Conservation (phyloP, 2,888 invertebrate genomes). For the Melieria omissa region DNA sequence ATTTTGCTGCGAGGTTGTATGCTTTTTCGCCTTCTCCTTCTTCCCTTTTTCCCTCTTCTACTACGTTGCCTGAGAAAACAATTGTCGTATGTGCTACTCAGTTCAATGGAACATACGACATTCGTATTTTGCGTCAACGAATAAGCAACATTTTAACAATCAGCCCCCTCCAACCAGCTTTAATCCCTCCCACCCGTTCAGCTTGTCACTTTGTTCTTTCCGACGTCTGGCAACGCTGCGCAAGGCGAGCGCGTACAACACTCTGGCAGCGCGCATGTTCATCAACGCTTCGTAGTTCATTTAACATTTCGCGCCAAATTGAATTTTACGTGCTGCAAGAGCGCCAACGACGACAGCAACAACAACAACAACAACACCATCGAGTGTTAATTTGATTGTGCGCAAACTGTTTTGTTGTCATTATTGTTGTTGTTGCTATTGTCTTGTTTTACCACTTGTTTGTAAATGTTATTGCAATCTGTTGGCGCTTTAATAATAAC, state of each 20-base stretch:
- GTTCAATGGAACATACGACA: no score
- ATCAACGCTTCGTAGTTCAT: constrained; percentile 42
- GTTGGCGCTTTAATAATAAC: no score
- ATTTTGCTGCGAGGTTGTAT: no score
- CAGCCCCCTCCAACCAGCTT: no score
- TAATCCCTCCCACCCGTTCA: no score
- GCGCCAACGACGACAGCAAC: neutral
- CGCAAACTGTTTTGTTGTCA: neutral
- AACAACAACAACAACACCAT: neutral
- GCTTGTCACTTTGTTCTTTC: neutral
- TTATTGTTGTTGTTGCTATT: constrained; percentile 4
- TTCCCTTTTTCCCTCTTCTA: neutral
- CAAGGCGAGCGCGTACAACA: no score
- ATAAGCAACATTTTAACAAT: no score
- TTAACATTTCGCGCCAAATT: constrained; percentile 52
- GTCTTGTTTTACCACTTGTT: neutral
- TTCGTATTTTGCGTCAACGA: no score
- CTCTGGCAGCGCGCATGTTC: no score
- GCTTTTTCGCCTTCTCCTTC: neutral
- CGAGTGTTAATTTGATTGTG: constrained; percentile 21
- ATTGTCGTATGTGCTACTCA: no score
- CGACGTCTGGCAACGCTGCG: neutral
- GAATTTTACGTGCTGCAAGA: constrained; percentile 48
- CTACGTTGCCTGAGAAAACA: neutral
- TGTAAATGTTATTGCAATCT: no score